Evolutionary conservation across 2,113 vertebrate species (phyloP), one percentile per base, ranked within the genome.

Genomic region (Pavo muticus): DNA sequence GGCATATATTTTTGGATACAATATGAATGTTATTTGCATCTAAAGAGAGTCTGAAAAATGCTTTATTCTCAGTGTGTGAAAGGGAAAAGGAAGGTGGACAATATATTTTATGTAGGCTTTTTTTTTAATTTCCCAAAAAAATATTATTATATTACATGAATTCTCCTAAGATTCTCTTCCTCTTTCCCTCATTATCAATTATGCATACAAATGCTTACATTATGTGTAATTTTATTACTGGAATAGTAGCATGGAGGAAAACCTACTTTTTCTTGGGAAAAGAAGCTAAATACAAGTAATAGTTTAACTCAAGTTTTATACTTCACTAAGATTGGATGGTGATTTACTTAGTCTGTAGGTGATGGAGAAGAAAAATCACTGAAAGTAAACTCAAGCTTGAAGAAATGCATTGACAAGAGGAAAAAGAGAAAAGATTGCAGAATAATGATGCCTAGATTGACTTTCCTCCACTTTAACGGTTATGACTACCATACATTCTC

Each of bases 401-500:
- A 90, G 29, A n/a, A 80, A n/a, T 84, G 39, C 25, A 80, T 16
- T 87, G 60, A 76, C 27, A 94, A 92, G 17, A 2, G 59, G 30
- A n/a, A 75, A 68, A 10, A 44, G 63, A 72, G 14, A 83, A 84
- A 77, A 89, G 1, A 32, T 71, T 59, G 32, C n/a, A 72, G 2
- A 87, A 90, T 85, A 94, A 72, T 32, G 4, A 78, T 78, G 59
- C 8, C 56, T 65, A 86, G 76, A 93, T 94, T 89, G 54, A 84
- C 21, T 86, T 14, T 73, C 19, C 37, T 91, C 42, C 90, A 29
- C 70, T 91, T 86, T 90, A 93, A 54, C 29, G 86, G 74, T 69
- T 90, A 85, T 61, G 48, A n/a, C 27, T 88, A 95, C 32, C 32
- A 76, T 10, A 57, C 9, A 14, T 85, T 95, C 96, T 95, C 77